Base-by-base conservation (phyloP, 2,113 vertebrate genomes). In the Apteryx owenii region DNA sequence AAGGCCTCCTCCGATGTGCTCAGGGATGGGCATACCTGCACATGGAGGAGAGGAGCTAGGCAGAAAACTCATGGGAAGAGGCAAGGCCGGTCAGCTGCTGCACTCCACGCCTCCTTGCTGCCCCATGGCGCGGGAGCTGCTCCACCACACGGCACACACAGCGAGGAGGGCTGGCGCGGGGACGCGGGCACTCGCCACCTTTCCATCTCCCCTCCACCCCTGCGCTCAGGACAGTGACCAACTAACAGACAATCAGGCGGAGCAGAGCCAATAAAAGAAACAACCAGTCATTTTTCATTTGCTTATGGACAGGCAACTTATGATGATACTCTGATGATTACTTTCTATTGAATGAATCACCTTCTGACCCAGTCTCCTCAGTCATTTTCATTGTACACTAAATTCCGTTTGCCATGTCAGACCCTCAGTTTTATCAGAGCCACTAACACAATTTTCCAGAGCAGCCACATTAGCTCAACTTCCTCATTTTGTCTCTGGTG, bases 371-470 rank as follows among this genome's bases (percentile, higher is more conserved):
- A 0, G 48, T 93, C 94, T 87, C 60, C 77, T 95, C 85, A 92
- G 91, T 95, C 88, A 94, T 95, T 96, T 95, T 95, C 95, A 89
- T 84, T 94, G 89, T 88, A 95, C 53, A 28, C 91, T 96, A 83
- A 93, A 97, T 95, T 96, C 70, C 10, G 6, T 95, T 96, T 97
- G 90, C 90, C 93, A 94, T 95, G 94, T 97, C 95, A 96, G 83
- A 94, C 77, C 93, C 83, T 97, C 88, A 86, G 16, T 95, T 97
- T 95, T 95, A 95, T 94, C 91, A 95, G 90, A 92, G 85, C 81
- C 66, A 77, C 93, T 97, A 97, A 97, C 78, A 80, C 93, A 95
- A 95, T 96, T 95, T 95, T 86, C 91, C 91, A 88, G 93, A 91
- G 88, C 93, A 87, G 88, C 46, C 85, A 85, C 96, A 93, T 95